A percentile compares a stretch with the other conserved stretches of the same genome.
phyloP scores from a whole-genome alignment of 1,140 invertebrate genomes.

The Trichonephila inaurata region DNA sequence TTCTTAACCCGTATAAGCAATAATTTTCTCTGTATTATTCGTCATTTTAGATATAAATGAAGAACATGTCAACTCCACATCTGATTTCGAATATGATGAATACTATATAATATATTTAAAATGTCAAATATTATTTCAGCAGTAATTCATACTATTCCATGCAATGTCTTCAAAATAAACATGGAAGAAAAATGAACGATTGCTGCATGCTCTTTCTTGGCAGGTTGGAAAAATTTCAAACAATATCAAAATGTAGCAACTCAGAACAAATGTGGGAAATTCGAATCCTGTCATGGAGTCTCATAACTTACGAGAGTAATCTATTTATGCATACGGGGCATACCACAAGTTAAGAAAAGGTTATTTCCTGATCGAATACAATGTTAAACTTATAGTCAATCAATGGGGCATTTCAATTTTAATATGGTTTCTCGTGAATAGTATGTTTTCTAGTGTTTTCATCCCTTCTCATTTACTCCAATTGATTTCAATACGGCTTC shows the following conservation, averaged over 20 bases:
- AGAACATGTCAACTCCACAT: neutral
- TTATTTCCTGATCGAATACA: neutral
- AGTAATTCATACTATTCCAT: neutral
- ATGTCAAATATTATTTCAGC: neutral
- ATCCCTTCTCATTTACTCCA: no score
- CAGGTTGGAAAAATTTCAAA: conserved; percentile 20
- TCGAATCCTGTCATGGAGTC: conserved; percentile 37
- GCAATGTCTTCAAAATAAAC: neutral
- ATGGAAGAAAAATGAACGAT: conserved; percentile 24
- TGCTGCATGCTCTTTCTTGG: conserved; percentile 4
- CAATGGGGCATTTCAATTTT: no score
- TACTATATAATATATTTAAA: no score
- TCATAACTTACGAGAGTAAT: neutral
- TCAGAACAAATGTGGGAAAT: conserved; percentile 54
- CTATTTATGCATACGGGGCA: conserved; percentile 26
- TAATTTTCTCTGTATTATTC: no score
- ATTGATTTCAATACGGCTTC: no score
- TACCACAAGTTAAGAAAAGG: neutral
- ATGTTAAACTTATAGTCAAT: no score
- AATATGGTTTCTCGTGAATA: no score
- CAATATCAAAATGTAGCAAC: neutral
- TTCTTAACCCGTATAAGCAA: no score
- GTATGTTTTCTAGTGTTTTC: no score
- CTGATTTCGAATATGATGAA: neutral
- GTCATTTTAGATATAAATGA: no score